Evolutionary conservation across 1,140 invertebrate genomes (phyloP).

Genomic region (Brachionus angularis): DNA sequence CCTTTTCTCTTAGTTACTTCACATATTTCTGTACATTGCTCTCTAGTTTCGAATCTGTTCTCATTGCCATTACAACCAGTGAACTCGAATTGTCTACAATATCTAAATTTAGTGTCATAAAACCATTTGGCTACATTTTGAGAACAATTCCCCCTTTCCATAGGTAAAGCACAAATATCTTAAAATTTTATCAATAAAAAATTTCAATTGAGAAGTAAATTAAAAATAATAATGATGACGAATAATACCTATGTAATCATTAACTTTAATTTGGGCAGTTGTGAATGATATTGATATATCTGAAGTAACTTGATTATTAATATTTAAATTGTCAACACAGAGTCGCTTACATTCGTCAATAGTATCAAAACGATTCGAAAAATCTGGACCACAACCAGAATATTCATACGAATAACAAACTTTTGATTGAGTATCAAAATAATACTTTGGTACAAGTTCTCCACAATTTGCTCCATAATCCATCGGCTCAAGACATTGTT

Average conservation of each 20-base stretch:
- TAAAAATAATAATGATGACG: too few relatives aligned
- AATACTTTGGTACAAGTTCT: constrained; percentile 62
- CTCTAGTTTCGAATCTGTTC: constrained; percentile 78
- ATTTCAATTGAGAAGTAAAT: too few relatives aligned
- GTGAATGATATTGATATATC: background rate
- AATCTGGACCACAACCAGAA: constrained; percentile 66
- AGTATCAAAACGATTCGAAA: constrained; percentile 26
- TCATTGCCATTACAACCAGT: constrained; percentile 69
- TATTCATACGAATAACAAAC: constrained; percentile 91
- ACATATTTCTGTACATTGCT: constrained; percentile 66
- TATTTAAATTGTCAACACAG: background rate
- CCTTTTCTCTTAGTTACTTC: constrained; percentile 26
- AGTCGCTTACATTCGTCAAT: constrained; percentile 3
- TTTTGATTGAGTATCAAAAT: constrained; percentile 75
- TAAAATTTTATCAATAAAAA: too few relatives aligned
- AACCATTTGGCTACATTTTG: constrained; percentile 44
- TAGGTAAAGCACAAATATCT: constrained; percentile 61
- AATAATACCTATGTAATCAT: too few relatives aligned
- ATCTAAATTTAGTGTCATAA: constrained; percentile 21
- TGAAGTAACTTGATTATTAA: background rate
- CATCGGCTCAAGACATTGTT: background rate
- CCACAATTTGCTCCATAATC: constrained; percentile 19
- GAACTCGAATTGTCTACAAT: constrained; percentile 34
- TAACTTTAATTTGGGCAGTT: background rate
- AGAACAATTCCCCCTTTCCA: constrained; percentile 44